A percentile compares a stretch with the other conserved stretches of the same genome.
Evolutionary conservation across 2,797 vertebrate genomes (phyloP).

Genomic region (Micrastur ruficollis): DNA sequence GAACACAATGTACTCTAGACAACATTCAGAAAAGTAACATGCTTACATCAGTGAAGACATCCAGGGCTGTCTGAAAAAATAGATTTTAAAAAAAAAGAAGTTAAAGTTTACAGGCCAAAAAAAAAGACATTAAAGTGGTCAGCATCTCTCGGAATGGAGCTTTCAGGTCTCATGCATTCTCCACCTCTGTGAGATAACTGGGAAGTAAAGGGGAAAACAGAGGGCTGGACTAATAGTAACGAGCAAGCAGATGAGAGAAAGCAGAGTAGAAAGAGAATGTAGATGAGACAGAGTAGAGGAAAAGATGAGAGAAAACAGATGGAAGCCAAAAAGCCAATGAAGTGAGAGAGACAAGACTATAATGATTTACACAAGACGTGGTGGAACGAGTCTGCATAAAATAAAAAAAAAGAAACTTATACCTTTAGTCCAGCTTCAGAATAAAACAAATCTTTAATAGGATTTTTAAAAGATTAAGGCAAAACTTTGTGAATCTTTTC

Average conservation of each 20-base stretch:
- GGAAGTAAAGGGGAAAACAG: not conserved
- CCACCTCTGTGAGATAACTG: not conserved
- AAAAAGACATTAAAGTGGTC: not conserved
- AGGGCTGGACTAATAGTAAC: not conserved
- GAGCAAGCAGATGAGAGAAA: slow-evolving; percentile 36
- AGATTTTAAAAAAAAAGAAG: not conserved
- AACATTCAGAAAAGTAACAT: not conserved
- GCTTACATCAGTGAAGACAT: not conserved
- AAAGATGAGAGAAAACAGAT: slow-evolving; percentile 50
- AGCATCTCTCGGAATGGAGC: not conserved
- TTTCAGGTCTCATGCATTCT: not conserved
- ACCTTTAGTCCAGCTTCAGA: not conserved
- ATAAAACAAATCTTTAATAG: not conserved
- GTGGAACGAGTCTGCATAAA: slow-evolving; percentile 8
- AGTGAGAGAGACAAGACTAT: slow-evolving; percentile 37
- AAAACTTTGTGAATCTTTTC: slow-evolving; percentile 9
- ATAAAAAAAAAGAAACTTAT: not conserved
- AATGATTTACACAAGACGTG: slow-evolving; percentile 32
- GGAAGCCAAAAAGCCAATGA: slow-evolving; percentile 35
- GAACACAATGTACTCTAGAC: not conserved
- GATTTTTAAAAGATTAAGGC: not conserved
- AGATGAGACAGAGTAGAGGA: slow-evolving; percentile 1
- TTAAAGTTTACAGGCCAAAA: not conserved
- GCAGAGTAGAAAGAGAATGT: not conserved
- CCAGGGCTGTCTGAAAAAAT: not conserved